Conservation (phyloP, 1,140 invertebrate species). For the Oryzaephilus surinamensis region DNA sequence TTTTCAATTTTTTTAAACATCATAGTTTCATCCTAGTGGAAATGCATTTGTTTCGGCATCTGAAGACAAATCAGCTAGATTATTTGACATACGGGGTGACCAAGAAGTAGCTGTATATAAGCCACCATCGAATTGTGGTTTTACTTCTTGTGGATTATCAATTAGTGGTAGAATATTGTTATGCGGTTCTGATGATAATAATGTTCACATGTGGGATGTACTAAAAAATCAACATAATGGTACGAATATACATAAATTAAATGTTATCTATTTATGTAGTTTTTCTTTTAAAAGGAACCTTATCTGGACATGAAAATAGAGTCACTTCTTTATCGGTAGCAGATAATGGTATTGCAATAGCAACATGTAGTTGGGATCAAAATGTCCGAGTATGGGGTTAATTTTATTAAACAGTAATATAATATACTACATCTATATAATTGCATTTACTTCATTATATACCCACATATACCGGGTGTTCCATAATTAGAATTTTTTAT, state of each 20-base stretch:
- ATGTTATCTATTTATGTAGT: neutral
- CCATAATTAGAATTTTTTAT: too few species aligned
- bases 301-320: slow-evolving; percentile 78
- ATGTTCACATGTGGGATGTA: slow-evolving; percentile 80
- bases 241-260: slow-evolving; percentile 30
- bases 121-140: slow-evolving; percentile 66
- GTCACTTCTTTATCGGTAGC: slow-evolving; percentile 75
- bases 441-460: too few species aligned
- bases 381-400: slow-evolving; percentile 77
- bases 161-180: slow-evolving; percentile 72
- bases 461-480: too few species aligned
- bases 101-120: slow-evolving; percentile 71
- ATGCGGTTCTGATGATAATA: slow-evolving; percentile 78
- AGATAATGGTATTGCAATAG: slow-evolving; percentile 71
- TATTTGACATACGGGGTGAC: slow-evolving; percentile 81
- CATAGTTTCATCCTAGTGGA: slow-evolving; percentile 77
- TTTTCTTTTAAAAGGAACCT: slow-evolving; percentile 54
- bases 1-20: too few species aligned
- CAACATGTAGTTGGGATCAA: slow-evolving; percentile 82
- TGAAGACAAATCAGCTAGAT: slow-evolving; percentile 77
- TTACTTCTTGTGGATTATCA: slow-evolving; percentile 72
- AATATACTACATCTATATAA: too few species aligned
- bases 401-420: too few species aligned
- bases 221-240: slow-evolving; percentile 71
- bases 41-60: slow-evolving; percentile 73